Evolutionary conservation across 2,888 invertebrate species (phyloP).

Genomic region (Agrochola lychnidis): DNA sequence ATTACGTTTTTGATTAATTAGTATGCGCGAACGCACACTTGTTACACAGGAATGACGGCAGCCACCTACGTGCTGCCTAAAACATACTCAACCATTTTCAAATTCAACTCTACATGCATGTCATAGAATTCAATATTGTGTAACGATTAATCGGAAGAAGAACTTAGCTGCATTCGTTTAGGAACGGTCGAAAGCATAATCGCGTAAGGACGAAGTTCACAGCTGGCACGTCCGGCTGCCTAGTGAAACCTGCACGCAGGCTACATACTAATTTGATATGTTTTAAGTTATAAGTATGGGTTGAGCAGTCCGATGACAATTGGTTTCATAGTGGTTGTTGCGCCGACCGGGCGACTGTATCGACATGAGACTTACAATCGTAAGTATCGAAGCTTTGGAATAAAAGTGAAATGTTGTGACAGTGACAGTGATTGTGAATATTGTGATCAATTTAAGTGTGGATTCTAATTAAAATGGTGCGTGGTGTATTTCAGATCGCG

Average conservation of each 20-base stretch:
- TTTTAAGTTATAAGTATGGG: slow-evolving; percentile 89
- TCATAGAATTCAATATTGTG: slow-evolving; percentile 66
- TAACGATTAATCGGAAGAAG: slow-evolving; percentile 65
- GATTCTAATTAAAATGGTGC: slow-evolving; percentile 71
- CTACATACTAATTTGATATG: slow-evolving; percentile 83
- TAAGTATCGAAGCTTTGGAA: slow-evolving; percentile 78
- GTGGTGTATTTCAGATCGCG: slow-evolving; percentile 84
- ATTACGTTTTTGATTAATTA: slow-evolving; percentile 85
- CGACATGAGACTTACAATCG: slow-evolving; percentile 81
- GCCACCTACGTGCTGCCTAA: slow-evolving; percentile 76
- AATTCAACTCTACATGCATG: slow-evolving; percentile 64
- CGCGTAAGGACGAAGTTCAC: slow-evolving; percentile 81
- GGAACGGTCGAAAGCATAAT: slow-evolving; percentile 83
- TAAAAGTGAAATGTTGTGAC: slow-evolving; percentile 57
- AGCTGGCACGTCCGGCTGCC: slow-evolving; percentile 81
- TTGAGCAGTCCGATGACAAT: slow-evolving; percentile 74
- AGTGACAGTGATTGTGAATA: slow-evolving; percentile 67
- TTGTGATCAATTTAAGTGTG: slow-evolving; percentile 31
- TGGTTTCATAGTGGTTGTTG: slow-evolving; percentile 79
- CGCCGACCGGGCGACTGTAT: slow-evolving; percentile 81
- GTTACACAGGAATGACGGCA: slow-evolving; percentile 89
- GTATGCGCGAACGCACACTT: slow-evolving; percentile 81
- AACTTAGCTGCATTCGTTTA: slow-evolving; percentile 76
- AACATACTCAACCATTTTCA: slow-evolving; percentile 44
- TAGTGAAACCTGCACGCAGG: slow-evolving; percentile 83